A percentile compares a stretch with the other conserved stretches of the same genome.
Conservation (phyloP, 2,113 vertebrate genomes). For the Toxotes chatareus region DNA sequence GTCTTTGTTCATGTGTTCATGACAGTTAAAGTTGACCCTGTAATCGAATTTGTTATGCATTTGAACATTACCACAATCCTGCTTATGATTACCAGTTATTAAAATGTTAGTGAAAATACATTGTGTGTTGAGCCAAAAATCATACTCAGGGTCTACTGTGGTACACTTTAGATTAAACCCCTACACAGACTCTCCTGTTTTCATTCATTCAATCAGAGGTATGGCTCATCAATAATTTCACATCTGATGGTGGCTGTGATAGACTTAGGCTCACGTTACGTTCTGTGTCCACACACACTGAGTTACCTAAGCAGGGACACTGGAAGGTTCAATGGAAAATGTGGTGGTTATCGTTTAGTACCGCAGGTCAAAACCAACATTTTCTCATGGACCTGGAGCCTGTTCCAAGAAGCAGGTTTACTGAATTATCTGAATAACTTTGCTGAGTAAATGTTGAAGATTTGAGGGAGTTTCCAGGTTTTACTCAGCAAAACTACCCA, state of each 20-base stretch:
- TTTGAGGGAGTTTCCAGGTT: neutral
- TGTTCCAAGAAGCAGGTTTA: neutral
- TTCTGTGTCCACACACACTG: conserved; percentile 3
- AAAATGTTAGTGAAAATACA: no score
- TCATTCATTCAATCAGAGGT: neutral
- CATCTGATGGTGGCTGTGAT: neutral
- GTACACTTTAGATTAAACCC: neutral
- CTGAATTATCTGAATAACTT: neutral
- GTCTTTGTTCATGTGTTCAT: no score
- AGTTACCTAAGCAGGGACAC: conserved; percentile 13
- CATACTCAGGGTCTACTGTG: neutral
- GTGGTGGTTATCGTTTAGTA: neutral
- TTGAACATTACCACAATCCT: no score
- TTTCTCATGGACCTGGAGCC: neutral
- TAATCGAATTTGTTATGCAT: no score
- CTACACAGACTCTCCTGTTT: neutral
- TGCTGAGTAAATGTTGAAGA: neutral
- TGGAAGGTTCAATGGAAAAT: conserved; percentile 13
- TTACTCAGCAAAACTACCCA: no score
- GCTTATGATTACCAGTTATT: no score
- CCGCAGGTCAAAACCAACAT: conserved; percentile 1
- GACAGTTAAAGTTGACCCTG: no score
- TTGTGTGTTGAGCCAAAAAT: neutral
- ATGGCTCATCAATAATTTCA: conserved; percentile 39
- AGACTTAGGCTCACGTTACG: conserved; percentile 17